A percentile compares a stretch with the other conserved stretches of the same genome.
These are phyloP conservation scores for Sarcophaga caerulescens DNA, from an alignment of 2,888 invertebrate species.

Conservation along the genomic window DNA sequence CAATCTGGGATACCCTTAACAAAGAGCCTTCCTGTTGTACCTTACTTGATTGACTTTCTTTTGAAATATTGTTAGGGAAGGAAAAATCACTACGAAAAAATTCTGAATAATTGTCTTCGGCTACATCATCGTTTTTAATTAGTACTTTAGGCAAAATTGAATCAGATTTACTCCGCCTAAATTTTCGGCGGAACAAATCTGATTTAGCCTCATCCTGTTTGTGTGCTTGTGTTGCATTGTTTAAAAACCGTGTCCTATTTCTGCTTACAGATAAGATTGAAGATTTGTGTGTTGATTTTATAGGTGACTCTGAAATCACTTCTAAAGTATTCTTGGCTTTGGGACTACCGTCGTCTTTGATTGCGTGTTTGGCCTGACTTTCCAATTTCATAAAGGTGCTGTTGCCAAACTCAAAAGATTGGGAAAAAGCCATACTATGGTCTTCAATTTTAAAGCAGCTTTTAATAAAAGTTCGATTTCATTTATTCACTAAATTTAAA, in stretches of 20 bases:
- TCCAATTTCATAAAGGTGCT: conserved; percentile 78
- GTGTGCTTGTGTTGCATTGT: conserved; percentile 33
- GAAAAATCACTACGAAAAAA: conserved; percentile 78
- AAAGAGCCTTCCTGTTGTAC: conserved; percentile 51
- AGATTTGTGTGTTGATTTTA: conserved; percentile 37
- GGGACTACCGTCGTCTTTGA: conserved; percentile 44
- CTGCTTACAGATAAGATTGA: conserved; percentile 54
- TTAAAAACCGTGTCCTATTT: conserved; percentile 63
- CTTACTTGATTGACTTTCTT: background rate
- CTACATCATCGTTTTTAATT: background rate
- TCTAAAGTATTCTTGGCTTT: conserved; percentile 36
- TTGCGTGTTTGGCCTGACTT: conserved; percentile 71
- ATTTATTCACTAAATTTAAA: no score
- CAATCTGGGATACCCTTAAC: conserved; percentile 72
- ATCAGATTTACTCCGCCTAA: conserved; percentile 73
- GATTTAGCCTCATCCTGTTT: conserved; percentile 21
- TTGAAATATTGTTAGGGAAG: conserved; percentile 64
- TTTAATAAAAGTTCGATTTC: no score
- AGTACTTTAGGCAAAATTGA: conserved; percentile 67
- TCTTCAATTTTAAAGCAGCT: background rate
- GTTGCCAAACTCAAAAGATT: conserved; percentile 78
- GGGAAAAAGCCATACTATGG: conserved; percentile 77
- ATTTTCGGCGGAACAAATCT: conserved; percentile 63
- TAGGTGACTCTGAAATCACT: conserved; percentile 77
- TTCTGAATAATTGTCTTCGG: conserved; percentile 73